Conservation (phyloP, 2,888 invertebrate species). For the Diplolepis rosae region DNA sequence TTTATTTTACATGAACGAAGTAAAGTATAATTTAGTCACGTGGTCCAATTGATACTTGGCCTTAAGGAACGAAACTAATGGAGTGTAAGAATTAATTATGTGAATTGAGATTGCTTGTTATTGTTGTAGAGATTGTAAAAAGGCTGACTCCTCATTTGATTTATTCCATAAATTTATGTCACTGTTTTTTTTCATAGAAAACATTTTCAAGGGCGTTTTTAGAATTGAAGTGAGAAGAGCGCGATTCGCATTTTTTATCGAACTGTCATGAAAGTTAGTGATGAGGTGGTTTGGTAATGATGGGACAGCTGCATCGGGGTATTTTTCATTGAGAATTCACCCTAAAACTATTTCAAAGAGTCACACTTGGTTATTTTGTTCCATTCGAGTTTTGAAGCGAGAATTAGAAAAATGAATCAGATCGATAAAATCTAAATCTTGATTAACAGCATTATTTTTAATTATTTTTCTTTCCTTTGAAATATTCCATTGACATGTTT, state of each 20-base stretch:
- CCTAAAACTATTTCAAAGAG: conserved; percentile 66
- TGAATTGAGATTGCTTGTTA: too few relatives aligned
- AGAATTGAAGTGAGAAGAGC: background rate
- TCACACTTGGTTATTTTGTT: conserved; percentile 53
- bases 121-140: background rate
- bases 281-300: conserved; percentile 31
- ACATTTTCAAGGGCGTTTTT: background rate
- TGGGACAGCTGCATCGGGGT: conserved; percentile 35
- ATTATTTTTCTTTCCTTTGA: too few relatives aligned
- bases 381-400: background rate
- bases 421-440: conserved; percentile 6
- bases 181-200: background rate
- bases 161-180: background rate
- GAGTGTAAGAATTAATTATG: too few relatives aligned
- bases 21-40: too few relatives aligned
- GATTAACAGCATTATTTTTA: too few relatives aligned
- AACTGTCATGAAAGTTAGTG: conserved; percentile 25
- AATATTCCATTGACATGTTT: too few relatives aligned
- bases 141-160: background rate
- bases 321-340: conserved; percentile 64
- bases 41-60: too few relatives aligned
- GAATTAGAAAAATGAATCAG: conserved; percentile 8
- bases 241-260: conserved; percentile 10
- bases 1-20: too few relatives aligned
- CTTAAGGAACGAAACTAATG: too few relatives aligned